A percentile compares a stretch with the other conserved stretches of the same genome.
Evolutionary conservation across 1,140 invertebrate species (phyloP).

Genomic region (Leptestheria dahalacensis): DNA sequence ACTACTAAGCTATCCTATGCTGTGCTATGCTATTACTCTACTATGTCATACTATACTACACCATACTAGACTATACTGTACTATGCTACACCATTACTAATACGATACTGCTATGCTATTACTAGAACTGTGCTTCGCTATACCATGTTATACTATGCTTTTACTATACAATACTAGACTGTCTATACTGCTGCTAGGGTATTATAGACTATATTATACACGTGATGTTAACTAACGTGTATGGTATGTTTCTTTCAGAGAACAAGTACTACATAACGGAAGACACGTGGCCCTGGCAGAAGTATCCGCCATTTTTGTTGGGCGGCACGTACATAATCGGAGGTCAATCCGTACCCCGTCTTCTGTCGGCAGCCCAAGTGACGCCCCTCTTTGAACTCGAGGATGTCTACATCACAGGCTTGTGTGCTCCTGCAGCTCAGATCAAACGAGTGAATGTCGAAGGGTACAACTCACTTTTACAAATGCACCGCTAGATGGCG

Average conservation of each 20-base stretch:
- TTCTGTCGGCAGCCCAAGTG: background rate
- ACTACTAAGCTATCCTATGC: too few species aligned
- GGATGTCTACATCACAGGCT: slow-evolving; percentile 13
- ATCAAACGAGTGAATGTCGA: background rate
- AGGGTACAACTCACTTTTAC: background rate
- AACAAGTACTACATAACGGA: slow-evolving; percentile 8
- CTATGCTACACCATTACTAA: too few species aligned
- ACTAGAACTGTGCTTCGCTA: too few species aligned
- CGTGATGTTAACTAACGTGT: too few species aligned
- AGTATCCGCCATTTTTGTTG: slow-evolving; percentile 7
- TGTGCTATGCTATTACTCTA: too few species aligned
- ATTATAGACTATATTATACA: too few species aligned
- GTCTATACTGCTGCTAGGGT: too few species aligned
- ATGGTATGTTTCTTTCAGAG: background rate
- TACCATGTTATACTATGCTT: too few species aligned
- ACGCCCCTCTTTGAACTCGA: slow-evolving; percentile 8
- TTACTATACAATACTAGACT: too few species aligned
- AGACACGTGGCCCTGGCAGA: slow-evolving; percentile 6
- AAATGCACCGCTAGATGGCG: background rate
- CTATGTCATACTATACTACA: too few species aligned
- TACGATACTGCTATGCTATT: too few species aligned
- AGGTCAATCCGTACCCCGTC: slow-evolving; percentile 1
- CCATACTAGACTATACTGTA: too few species aligned
- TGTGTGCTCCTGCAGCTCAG: slow-evolving; percentile 3
- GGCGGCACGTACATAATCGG: slow-evolving; percentile 14